Evolutionary conservation across 2,797 vertebrate genomes (phyloP).

Genomic region (Valencia hispanica): DNA sequence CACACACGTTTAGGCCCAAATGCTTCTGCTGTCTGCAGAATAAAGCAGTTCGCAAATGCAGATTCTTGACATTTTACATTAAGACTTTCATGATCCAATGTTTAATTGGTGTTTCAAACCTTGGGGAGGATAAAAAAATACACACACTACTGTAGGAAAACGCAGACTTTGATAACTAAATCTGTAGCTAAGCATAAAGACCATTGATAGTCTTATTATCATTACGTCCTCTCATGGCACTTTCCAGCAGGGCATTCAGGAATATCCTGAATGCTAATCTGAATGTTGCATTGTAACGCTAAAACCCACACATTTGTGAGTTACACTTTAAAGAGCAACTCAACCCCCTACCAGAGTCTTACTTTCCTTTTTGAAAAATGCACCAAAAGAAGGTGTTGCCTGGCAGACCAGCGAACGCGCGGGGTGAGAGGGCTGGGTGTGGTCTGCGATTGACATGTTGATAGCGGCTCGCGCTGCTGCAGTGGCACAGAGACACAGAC

Average conservation of each 20-base stretch:
- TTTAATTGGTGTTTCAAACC: conserved; percentile 25
- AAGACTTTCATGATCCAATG: conserved; percentile 29
- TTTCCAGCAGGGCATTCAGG: not conserved
- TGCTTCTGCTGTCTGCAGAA: conserved; percentile 39
- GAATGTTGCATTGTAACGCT: not conserved
- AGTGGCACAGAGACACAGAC: too few species aligned
- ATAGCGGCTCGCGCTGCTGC: too few species aligned
- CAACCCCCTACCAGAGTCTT: too few species aligned
- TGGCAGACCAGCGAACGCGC: too few species aligned
- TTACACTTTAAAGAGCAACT: too few species aligned
- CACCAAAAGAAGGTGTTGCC: too few species aligned
- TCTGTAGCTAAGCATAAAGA: not conserved
- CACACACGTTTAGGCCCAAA: conserved; percentile 50
- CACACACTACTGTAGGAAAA: conserved; percentile 20
- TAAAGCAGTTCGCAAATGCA: conserved; percentile 52
- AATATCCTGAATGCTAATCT: not conserved
- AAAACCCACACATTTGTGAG: too few species aligned
- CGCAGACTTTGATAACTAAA: conserved; percentile 8
- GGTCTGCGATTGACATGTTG: too few species aligned
- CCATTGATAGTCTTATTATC: not conserved
- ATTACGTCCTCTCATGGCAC: not conserved
- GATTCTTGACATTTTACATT: conserved; percentile 40
- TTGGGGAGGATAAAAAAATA: conserved; percentile 26
- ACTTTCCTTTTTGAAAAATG: too few species aligned
- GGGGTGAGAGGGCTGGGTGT: too few species aligned